A percentile compares a stretch with the other conserved stretches of the same genome.
phyloP scores from a whole-genome alignment of 2,113 vertebrate species.

The Tympanuchus pallidicinctus region DNA sequence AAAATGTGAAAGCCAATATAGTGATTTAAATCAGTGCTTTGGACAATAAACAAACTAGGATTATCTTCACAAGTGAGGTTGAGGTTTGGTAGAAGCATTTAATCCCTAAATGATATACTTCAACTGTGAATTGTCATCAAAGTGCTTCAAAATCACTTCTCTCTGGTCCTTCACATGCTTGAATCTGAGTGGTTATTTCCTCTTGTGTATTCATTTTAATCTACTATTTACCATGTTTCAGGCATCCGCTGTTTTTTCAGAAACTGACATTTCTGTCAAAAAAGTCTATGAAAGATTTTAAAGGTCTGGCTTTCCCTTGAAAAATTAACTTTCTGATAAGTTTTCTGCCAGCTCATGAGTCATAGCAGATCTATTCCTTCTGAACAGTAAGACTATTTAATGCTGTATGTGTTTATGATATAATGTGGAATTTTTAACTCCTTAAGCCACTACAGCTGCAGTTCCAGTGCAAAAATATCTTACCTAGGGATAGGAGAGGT shows the following conservation, averaged over 20 bases:
- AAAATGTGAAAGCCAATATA: background rate
- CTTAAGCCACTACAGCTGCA: background rate
- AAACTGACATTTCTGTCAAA: background rate
- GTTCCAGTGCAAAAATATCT: background rate
- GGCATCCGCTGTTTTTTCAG: background rate
- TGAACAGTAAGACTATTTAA: background rate
- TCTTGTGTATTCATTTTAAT: background rate
- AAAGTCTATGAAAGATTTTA: background rate
- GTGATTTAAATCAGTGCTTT: background rate
- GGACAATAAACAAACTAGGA: constrained; percentile 29
- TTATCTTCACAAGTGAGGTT: background rate
- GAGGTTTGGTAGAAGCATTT: background rate
- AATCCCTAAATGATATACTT: background rate
- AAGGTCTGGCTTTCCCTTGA: background rate
- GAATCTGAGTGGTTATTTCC: background rate
- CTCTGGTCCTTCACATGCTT: background rate
- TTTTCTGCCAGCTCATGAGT: background rate
- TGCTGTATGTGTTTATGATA: background rate
- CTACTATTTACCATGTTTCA: background rate
- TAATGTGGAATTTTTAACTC: background rate
- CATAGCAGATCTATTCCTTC: background rate
- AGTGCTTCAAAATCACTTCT: background rate
- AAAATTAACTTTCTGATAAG: background rate
- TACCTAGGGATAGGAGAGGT: background rate
- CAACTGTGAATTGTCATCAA: background rate